These are phyloP conservation scores for Clarias pachynema DNA, from an alignment of 2,797 vertebrate species.

Conservation along the genomic window DNA sequence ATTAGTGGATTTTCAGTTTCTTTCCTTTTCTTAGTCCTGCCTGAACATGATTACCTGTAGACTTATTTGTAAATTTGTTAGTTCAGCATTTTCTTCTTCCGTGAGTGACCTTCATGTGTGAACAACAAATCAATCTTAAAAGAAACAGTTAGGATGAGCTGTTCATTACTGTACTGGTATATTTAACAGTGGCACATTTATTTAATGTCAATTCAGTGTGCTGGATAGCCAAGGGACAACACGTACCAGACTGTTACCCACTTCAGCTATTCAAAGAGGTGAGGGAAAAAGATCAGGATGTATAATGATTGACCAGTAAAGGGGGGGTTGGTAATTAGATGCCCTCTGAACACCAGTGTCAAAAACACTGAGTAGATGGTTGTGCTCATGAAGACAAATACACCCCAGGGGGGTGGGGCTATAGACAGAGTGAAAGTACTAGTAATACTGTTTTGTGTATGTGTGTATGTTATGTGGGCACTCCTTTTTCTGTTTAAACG, in stretches of 20 bases:
- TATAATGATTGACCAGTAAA: constrained; percentile 48
- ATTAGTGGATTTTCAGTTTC: constrained; percentile 9
- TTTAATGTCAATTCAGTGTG: background rate
- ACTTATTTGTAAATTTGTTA: constrained; percentile 4
- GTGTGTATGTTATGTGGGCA: constrained; percentile 19
- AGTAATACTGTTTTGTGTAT: constrained; percentile 11
- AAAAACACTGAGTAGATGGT: constrained; percentile 18
- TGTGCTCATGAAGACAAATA: constrained; percentile 29
- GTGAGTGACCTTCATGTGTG: background rate
- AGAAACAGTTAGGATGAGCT: background rate
- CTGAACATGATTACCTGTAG: background rate
- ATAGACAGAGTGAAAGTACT: constrained; percentile 27
- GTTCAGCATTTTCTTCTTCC: background rate
- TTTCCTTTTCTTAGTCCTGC: background rate
- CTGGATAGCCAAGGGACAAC: constrained; percentile 27
- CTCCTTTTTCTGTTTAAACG: constrained; percentile 36
- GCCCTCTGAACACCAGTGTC: constrained; percentile 13
- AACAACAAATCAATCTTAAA: constrained; percentile 1
- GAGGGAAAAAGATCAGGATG: constrained; percentile 43
- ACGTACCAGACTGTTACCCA: constrained; percentile 25
- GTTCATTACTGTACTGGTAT: background rate
- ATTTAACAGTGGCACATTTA: background rate
- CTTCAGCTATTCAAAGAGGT: constrained; percentile 38
- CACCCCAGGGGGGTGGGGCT: constrained; percentile 14
- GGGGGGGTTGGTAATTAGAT: constrained; percentile 18